phyloP scores from a whole-genome alignment of 2,797 vertebrate genomes.

The Phoebastria nigripes region DNA sequence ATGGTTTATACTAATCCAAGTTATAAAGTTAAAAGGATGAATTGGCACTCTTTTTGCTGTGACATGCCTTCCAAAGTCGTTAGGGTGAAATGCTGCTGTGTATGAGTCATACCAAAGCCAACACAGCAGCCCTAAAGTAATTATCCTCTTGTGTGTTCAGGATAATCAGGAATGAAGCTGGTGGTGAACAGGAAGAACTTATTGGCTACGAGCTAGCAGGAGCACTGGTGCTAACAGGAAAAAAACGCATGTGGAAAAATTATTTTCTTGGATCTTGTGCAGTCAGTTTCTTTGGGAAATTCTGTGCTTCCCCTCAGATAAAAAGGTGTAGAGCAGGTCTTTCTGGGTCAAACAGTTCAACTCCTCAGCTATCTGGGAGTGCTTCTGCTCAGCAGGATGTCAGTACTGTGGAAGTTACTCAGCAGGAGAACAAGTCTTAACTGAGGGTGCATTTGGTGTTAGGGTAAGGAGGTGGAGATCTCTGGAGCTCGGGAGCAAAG shows the following conservation, averaged over 20 bases:
- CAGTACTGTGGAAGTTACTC: neutral
- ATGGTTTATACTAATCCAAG: neutral
- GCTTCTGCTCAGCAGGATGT: neutral
- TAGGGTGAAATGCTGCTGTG: neutral
- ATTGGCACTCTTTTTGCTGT: neutral
- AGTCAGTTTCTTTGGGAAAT: neutral
- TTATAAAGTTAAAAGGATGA: neutral
- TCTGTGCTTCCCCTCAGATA: neutral
- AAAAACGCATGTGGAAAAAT: rapidly evolving
- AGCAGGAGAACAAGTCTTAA: neutral
- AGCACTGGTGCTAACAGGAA: neutral
- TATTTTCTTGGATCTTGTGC: neutral
- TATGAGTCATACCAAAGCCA: slow-evolving; percentile 6
- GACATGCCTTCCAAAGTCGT: neutral
- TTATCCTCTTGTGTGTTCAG: neutral
- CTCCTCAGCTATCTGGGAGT: neutral
- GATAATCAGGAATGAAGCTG: neutral
- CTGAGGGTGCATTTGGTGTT: neutral
- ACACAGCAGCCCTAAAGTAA: neutral
- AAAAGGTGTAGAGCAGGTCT: neutral
- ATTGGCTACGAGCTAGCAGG: neutral
- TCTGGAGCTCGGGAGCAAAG: neutral
- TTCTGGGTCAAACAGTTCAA: neutral
- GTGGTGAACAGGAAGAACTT: neutral
- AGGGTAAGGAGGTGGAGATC: neutral